Conservation (phyloP, 2,113 vertebrate species). For the Anser brachyrhynchus region DNA sequence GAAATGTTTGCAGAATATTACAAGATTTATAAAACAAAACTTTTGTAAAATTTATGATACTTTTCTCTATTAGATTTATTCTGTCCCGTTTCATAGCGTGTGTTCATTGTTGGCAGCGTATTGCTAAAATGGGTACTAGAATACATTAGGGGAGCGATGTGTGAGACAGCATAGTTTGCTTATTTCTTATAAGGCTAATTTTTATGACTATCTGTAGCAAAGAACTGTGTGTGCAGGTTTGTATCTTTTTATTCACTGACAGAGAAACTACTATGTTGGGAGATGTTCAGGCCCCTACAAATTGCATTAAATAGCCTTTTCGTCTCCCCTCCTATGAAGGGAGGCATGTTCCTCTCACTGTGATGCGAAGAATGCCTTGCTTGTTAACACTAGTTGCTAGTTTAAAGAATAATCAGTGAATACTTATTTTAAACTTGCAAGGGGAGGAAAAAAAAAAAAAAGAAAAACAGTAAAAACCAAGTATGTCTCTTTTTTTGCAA, state of each 20-base stretch:
- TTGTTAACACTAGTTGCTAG: neutral
- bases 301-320: neutral
- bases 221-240: neutral
- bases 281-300: neutral
- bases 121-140: neutral
- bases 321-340: neutral
- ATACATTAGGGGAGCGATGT: neutral
- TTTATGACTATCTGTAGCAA: neutral
- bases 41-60: neutral
- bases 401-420: neutral
- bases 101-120: neutral
- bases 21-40: neutral
- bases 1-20: neutral
- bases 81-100: neutral
- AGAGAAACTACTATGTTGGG: neutral
- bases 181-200: neutral
- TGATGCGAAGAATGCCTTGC: neutral
- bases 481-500: neutral
- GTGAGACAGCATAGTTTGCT: neutral
- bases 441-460: neutral
- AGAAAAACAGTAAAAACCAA: neutral
- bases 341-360: neutral
- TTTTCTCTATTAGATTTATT: neutral
- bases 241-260: neutral
- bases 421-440: neutral